These are phyloP conservation scores for Rhea pennata DNA, from an alignment of 2,113 vertebrate species.

Conservation along the genomic window DNA sequence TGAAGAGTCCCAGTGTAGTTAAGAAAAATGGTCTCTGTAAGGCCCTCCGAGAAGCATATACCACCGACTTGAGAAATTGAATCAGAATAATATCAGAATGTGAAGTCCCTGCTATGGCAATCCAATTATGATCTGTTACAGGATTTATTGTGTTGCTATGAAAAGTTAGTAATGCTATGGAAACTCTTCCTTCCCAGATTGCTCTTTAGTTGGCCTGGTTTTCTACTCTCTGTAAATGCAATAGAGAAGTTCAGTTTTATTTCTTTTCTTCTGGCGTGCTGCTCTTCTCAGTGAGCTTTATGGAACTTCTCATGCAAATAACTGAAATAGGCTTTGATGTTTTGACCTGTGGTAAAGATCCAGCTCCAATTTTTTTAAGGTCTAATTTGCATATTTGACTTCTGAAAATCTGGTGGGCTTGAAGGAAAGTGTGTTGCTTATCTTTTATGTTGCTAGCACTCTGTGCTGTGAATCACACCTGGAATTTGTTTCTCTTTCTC, in stretches of 20 bases:
- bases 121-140: background rate
- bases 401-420: background rate
- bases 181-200: background rate
- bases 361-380: background rate
- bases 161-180: background rate
- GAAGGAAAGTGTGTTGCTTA: background rate
- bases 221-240: background rate
- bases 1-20: background rate
- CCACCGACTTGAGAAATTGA: background rate
- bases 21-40: background rate
- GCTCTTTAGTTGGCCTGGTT: background rate
- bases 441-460: background rate
- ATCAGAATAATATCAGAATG: background rate
- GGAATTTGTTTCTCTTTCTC: background rate
- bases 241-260: background rate
- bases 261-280: background rate
- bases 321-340: background rate
- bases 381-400: background rate
- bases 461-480: background rate
- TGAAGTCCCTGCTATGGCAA: background rate
- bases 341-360: background rate
- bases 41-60: background rate
- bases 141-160: background rate
- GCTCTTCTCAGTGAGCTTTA: background rate
- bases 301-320: background rate